These are phyloP conservation scores for Pseudomyrmex pallidus DNA, from an alignment of 1,140 invertebrate genomes.

Conservation along the genomic window DNA sequence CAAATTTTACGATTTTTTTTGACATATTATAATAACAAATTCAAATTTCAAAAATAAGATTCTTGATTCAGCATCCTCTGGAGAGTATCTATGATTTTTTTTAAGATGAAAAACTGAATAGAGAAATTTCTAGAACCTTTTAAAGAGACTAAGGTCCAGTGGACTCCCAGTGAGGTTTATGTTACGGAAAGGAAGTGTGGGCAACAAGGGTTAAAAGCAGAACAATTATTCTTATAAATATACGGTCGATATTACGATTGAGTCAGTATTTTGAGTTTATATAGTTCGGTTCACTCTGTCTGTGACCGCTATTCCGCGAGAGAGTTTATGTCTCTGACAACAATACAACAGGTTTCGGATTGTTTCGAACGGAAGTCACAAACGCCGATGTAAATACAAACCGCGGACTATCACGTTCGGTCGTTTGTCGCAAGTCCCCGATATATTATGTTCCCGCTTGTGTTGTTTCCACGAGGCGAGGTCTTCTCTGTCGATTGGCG, in stretches of 20 bases:
- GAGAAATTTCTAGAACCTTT: too few relatives aligned
- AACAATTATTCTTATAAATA: constrained; percentile 26
- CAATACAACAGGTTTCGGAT: constrained; percentile 23
- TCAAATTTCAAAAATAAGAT: too few relatives aligned
- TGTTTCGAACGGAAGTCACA: constrained; percentile 42
- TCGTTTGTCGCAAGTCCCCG: constrained; percentile 22
- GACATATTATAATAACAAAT: too few relatives aligned
- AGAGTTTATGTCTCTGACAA: constrained; percentile 10
- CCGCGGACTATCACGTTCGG: constrained; percentile 30
- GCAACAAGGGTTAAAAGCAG: too few relatives aligned
- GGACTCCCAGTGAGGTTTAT: too few relatives aligned
- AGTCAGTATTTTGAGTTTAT: constrained; percentile 21
- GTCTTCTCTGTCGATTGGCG: constrained; percentile 18
- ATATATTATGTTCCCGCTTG: constrained; percentile 45
- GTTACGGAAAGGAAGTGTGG: too few relatives aligned
- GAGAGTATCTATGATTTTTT: too few relatives aligned
- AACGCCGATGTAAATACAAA: constrained; percentile 53
- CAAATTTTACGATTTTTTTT: too few relatives aligned
- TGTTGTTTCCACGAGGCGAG: constrained; percentile 13
- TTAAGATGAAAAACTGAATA: too few relatives aligned
- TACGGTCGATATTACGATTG: constrained; percentile 7
- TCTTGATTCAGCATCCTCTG: too few relatives aligned
- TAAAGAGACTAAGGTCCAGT: too few relatives aligned
- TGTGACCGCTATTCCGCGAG: background rate
- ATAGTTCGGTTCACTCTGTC: constrained; percentile 5